Percentiles rank a stretch among this genome's conserved stretches.
Evolutionary conservation across 2,888 invertebrate genomes (phyloP).

Genomic region (Cinara cedri): DNA sequence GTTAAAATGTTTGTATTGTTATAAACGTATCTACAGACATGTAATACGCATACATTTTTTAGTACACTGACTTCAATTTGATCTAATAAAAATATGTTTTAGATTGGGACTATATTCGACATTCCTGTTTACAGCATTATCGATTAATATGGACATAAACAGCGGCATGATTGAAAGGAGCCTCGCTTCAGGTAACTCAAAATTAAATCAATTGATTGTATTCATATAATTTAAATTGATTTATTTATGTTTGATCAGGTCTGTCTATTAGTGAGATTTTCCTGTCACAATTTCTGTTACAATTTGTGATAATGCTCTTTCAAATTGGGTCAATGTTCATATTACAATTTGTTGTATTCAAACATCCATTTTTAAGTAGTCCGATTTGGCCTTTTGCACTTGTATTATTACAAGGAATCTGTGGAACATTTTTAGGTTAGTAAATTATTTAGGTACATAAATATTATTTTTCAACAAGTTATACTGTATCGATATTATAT

Average conservation of each 20-base stretch:
- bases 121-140: constrained; percentile 59
- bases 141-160: constrained; percentile 60
- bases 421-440: constrained; percentile 52
- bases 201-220: neutral
- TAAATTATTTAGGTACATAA: neutral
- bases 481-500: neutral
- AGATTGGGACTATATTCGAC: constrained; percentile 60
- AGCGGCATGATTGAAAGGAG: constrained; percentile 59
- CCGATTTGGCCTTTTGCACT: constrained; percentile 19
- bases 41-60: too few relatives aligned
- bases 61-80: too few relatives aligned
- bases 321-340: constrained; percentile 58
- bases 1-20: too few relatives aligned
- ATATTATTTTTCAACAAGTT: neutral
- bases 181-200: constrained; percentile 59
- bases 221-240: neutral
- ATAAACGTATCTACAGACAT: too few relatives aligned
- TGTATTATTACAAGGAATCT: constrained; percentile 39
- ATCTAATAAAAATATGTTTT: constrained; percentile 43
- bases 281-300: constrained; percentile 59
- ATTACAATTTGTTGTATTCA: constrained; percentile 57
- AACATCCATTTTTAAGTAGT: constrained; percentile 37
- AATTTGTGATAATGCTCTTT: constrained; percentile 59
- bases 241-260: constrained; percentile 53
- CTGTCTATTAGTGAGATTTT: constrained; percentile 60